Evolutionary conservation across 2,113 vertebrate genomes (phyloP), one percentile per base, ranked within the genome.

Genomic region (Hypocryptadius cinnamomeus): DNA sequence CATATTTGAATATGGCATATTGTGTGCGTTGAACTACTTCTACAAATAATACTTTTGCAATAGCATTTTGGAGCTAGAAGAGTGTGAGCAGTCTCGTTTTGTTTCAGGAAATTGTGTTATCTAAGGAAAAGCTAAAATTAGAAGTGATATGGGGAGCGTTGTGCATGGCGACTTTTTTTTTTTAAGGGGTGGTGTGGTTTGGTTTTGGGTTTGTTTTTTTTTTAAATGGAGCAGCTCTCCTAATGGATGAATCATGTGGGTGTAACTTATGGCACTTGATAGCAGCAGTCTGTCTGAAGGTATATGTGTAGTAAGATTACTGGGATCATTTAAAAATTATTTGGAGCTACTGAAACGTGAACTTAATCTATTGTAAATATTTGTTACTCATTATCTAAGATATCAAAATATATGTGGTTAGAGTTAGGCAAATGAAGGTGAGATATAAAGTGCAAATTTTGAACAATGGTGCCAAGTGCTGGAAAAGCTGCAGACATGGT

Each of bases 351-450:
- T 89, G 68, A 94, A 94, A 94, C 0, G 2, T 79, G 50, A 94
- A 92, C 48, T 23, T 87, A 93, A 93, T 91, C 87, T 93, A 53
- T 30, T 94, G 81, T 76, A 96, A 95, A 94, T 95, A 94, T 95
- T 94, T 94, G 82, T 87, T 79, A 70, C 33, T 74, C 21, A 21
- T 92, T 89, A 80, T 86, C 81, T 83, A 91, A 80, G 87, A 69
- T 73, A 77, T 82, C 72, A 92, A 87, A 95, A 89, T 84, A 77
- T 65, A 53, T 90, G 93, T 78, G 42, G 53, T 80, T 79, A 78
- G 56, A 83, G 72, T 71, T 92, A 40, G 48, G 69, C 25, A 96
- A 91, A 83, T 61, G 28, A 71, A 88, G 60, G 60, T 50, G 69
- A 80, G 40, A 87, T 74, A 74, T 4, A 56, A 63, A 35, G 56